Evolutionary conservation across 2,888 invertebrate genomes (phyloP), one percentile per base, ranked within the genome.

Genomic region (Hemistola chrysoprasaria): DNA sequence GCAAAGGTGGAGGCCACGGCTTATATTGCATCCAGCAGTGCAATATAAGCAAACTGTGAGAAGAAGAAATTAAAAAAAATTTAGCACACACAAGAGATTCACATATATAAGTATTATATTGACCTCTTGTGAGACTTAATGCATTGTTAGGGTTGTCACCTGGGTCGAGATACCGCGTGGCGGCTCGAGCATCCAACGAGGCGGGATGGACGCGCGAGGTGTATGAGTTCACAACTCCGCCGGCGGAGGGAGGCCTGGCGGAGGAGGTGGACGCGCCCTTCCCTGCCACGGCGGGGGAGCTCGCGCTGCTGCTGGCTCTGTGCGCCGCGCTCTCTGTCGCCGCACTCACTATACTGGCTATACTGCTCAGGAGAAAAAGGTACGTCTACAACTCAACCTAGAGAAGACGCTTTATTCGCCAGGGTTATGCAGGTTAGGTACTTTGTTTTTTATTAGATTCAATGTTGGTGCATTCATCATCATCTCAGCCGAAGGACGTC

Each of bases 191-290:
- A 11, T 89, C 90, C 4, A 92, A 91, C 63, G 92, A 92, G 62
- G 92, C 92, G 3, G 92, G 91, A 0, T 90, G 90, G 80, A 90
- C 91, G 30, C 84, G 90, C 0, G 91, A 91, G 49, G 90, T 91
- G 34, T 92, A 90, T 59, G 91, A 92, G 62, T 91, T 92, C 59
- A 89, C 90, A 27, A 92, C 92, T 20, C 77, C 84, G 11, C 88
- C 85, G 9, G 64, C 90, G 0, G 90, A 91, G 53, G 92, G 92
- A 7, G 81, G 82, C 10, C 72, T 78, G n/a, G 83, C 87, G 0
- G 81, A 83, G 37, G 84, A 84, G 53, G 87, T 84, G 1, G 87
- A 87, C 33, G 88, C 81, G 1, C 89, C 83, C 0, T 89, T 84
- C 54, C 89, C 83, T 1, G 87, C 86, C 0, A 88, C 84, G 0